phyloP scores from a whole-genome alignment of 2,113 vertebrate species.

The Cnemophilus loriae region DNA sequence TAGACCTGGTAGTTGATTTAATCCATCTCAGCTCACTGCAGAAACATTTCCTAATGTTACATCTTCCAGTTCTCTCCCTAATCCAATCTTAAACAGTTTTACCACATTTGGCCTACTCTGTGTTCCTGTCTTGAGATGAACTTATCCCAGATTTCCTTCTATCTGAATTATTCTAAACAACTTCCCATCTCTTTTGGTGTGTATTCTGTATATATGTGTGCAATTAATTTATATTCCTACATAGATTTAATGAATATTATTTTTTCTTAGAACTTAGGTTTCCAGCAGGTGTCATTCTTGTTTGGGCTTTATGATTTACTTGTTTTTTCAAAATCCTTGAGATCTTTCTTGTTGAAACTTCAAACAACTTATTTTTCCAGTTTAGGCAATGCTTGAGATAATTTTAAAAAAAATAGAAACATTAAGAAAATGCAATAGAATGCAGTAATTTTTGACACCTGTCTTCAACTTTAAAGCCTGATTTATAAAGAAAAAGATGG shows the following conservation, averaged over 20 bases:
- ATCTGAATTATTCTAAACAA: neutral
- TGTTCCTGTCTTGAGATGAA: neutral
- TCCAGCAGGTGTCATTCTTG: neutral
- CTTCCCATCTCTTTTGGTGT: neutral
- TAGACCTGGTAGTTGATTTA: neutral
- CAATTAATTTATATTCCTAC: neutral
- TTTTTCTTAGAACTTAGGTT: neutral
- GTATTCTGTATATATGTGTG: neutral
- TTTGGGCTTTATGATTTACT: neutral
- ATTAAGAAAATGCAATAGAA: neutral
- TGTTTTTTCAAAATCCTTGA: neutral
- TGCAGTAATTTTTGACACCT: neutral
- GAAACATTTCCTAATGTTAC: neutral
- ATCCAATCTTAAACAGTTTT: neutral
- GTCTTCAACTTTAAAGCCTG: neutral
- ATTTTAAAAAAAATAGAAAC: neutral
- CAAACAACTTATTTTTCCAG: neutral
- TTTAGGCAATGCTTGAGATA: neutral
- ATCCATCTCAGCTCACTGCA: neutral
- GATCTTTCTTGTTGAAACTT: neutral
- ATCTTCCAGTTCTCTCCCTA: neutral
- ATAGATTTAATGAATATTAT: neutral
- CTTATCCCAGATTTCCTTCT: neutral
- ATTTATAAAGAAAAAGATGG: neutral
- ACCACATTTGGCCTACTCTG: neutral